Base-by-base conservation (phyloP, 2,888 invertebrate genomes). In the Erannis defoliaria region DNA sequence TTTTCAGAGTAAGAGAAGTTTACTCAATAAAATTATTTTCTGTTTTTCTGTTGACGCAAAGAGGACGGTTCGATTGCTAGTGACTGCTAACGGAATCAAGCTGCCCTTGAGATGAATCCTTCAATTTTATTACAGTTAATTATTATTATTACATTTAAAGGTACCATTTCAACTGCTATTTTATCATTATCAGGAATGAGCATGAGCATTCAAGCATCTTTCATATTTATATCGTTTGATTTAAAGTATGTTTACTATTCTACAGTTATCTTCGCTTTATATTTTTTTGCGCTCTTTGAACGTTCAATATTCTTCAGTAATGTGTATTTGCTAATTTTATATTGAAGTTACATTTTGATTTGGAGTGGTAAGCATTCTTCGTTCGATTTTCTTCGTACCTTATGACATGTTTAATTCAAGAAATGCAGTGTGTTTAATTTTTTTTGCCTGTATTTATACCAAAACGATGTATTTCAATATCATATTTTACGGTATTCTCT, bases 151-250 rank as follows among this genome's bases (percentile, higher is more conserved):
- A n/a, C n/a, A n/a, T n/a, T n/a, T n/a, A 51, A 5, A 23, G 23
- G 8, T 14, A 5, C 23, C 33, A 37, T 19, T 49, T 23, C 16
- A 12, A 12, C 14, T 51, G 38, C 49, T 45, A 50, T 45, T 64
- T 55, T 56, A 69, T 56, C 63, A 62, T 66, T 67, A 72, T 80
- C 81, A 78, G 82, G 82, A 84, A 84, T 85, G 84, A 75, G 84
- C 85, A 84, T 82, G 85, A 67, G 65, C 68, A 55, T 72, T 63
- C 48, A 59, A 74, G 57, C 62, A 72, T 66, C 62, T 68, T 57
- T 57, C 57, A 67, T 55, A 68, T 64, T 40, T 19, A 26, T 38
- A 37, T 35, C 12, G 57, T 57, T 68, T 66, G 31, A 42, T 64
- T 38, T 60, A 29, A 71, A 73, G 71, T 69, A 64, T 75, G 71